Evolutionary conservation across 2,113 vertebrate species (phyloP).

Genomic region (Podocnemis expansa): DNA sequence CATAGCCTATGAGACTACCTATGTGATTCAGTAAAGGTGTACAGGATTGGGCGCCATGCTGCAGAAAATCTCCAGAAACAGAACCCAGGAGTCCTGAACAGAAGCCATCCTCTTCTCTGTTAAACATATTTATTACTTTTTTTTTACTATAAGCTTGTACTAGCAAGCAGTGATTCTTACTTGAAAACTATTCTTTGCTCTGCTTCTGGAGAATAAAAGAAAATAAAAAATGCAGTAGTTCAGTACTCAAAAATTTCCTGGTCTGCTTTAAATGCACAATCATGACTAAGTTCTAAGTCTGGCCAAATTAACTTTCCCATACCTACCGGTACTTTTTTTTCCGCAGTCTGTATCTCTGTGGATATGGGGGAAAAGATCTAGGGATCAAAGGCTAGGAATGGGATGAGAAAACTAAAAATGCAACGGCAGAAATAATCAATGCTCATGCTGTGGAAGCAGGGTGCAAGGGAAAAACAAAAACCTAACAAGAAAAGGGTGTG

Average conservation of each 20-base stretch:
- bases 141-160: not conserved
- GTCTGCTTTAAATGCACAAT: conserved; percentile 34
- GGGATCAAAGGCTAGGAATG: conserved; percentile 35
- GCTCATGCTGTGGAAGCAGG: not conserved
- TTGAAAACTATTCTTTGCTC: not conserved
- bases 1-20: not conserved
- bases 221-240: not conserved
- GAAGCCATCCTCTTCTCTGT: not conserved
- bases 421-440: not conserved
- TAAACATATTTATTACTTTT: not conserved
- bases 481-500: too few species aligned
- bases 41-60: not conserved
- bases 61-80: not conserved
- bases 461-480: too few species aligned
- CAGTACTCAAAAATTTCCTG: conserved; percentile 13
- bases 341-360: conserved; percentile 36
- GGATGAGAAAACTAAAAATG: conserved; percentile 27
- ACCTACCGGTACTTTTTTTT: conserved; percentile 43
- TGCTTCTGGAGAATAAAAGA: not conserved
- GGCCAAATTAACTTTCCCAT: conserved; percentile 55
- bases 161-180: not conserved
- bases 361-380: conserved; percentile 19
- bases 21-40: not conserved
- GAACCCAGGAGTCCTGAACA: not conserved
- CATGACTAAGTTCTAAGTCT: conserved; percentile 42